Conservation (phyloP, 2,888 invertebrate genomes). For the Ochropleura plecta region DNA sequence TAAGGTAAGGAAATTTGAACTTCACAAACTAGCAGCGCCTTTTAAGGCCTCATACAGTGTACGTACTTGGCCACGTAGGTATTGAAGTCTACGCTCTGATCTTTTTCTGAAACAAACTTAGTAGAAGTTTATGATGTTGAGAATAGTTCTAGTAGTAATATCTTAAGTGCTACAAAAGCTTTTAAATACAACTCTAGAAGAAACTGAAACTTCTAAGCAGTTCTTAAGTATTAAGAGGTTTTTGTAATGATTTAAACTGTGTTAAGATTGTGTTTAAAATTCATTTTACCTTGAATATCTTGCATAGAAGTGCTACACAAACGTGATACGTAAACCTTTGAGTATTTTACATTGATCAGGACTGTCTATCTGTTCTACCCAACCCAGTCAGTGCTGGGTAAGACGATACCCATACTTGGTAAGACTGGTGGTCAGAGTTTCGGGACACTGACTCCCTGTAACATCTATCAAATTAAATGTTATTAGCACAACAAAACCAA, state of each 20-base stretch:
- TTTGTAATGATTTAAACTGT: neutral
- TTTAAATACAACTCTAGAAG: neutral
- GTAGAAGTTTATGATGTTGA: slow-evolving; percentile 12
- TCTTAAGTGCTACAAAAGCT: slow-evolving; percentile 2
- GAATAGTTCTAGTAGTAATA: slow-evolving; percentile 10
- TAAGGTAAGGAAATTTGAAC: no score
- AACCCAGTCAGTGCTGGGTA: no score
- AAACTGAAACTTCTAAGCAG: neutral
- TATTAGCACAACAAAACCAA: neutral
- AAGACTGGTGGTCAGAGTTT: no score
- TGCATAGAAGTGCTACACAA: neutral
- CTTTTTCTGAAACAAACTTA: slow-evolving; percentile 18
- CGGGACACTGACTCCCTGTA: no score
- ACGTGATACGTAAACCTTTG: no score
- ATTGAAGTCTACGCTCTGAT: slow-evolving; percentile 1
- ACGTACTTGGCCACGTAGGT: slow-evolving; percentile 15
- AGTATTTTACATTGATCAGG: no score
- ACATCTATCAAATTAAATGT: no score
- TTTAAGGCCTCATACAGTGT: neutral
- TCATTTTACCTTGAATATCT: neutral
- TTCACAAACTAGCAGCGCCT: neutral
- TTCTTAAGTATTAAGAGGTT: neutral
- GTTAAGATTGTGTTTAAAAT: slow-evolving; percentile 4
- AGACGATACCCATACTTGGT: no score
- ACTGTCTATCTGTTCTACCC: no score